These are phyloP conservation scores for Samia ricini DNA, from an alignment of 1,140 invertebrate species.

Conservation along the genomic window DNA sequence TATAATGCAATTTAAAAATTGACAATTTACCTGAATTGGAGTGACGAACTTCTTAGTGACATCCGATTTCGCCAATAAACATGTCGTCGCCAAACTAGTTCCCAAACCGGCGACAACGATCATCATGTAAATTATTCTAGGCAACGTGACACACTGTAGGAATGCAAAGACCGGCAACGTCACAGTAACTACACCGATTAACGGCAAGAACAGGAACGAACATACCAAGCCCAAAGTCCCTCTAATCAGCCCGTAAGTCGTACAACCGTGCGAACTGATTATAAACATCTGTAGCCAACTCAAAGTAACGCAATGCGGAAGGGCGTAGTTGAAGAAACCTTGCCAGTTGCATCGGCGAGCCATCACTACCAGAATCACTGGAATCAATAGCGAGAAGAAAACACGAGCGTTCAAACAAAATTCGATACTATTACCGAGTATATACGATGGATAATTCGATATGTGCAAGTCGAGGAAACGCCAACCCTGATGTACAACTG, in stretches of 20 bases:
- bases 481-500: conserved; percentile 88
- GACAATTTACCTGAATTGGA: conserved; percentile 78
- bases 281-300: conserved; percentile 92
- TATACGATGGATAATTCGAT: conserved; percentile 88
- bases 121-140: conserved; percentile 80
- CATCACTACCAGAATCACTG: conserved; percentile 85
- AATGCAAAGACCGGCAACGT: conserved; percentile 85
- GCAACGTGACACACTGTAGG: conserved; percentile 83
- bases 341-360: conserved; percentile 85
- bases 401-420: conserved; percentile 90
- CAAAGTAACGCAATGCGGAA: conserved; percentile 91
- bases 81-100: conserved; percentile 79
- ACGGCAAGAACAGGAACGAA: conserved; percentile 85
- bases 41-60: conserved; percentile 82
- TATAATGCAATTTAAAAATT: neutral
- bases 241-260: conserved; percentile 87
- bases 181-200: conserved; percentile 86
- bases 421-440: conserved; percentile 89
- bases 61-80: conserved; percentile 80
- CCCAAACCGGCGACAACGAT: conserved; percentile 78
- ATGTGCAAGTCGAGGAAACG: conserved; percentile 87
- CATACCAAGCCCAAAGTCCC: conserved; percentile 87
- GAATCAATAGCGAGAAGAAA: conserved; percentile 87
- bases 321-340: conserved; percentile 86
- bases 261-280: conserved; percentile 87